These are phyloP conservation scores for Palaemon carinicauda DNA, from an alignment of 1,140 invertebrate species.

Conservation along the genomic window DNA sequence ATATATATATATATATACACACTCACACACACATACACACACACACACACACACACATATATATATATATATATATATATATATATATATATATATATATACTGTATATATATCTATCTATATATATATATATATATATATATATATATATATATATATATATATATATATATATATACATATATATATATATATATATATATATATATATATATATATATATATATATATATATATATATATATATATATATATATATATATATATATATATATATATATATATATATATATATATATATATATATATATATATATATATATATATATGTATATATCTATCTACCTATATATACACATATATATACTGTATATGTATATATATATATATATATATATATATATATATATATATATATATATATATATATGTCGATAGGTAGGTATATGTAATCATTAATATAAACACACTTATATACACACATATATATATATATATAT, in stretches of 20 bases:
- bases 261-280: conserved; percentile 36
- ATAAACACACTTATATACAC: too few relatives aligned
- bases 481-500: too few relatives aligned
- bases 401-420: conserved; percentile 19
- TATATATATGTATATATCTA: conserved; percentile 33
- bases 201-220: conserved; percentile 33
- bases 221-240: conserved; percentile 45
- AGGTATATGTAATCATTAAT: neutral
- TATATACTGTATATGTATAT: neutral
- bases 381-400: neutral
- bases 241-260: conserved; percentile 29
- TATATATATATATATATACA: conserved; percentile 28
- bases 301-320: conserved; percentile 28
- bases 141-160: conserved; percentile 28
- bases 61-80: neutral
- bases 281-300: conserved; percentile 8
- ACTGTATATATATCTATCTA: neutral
- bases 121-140: neutral
- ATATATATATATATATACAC: too few relatives aligned
- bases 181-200: conserved; percentile 21
- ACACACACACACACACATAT: too few relatives aligned
- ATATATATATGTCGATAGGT: neutral
- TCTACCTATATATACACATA: conserved; percentile 25
- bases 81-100: neutral
- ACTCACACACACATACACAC: too few relatives aligned